Percentiles rank a stretch among this genome's conserved stretches.
These are phyloP conservation scores for Heteromurus nitidus DNA, from an alignment of 2,888 invertebrate genomes.

Conservation along the genomic window DNA sequence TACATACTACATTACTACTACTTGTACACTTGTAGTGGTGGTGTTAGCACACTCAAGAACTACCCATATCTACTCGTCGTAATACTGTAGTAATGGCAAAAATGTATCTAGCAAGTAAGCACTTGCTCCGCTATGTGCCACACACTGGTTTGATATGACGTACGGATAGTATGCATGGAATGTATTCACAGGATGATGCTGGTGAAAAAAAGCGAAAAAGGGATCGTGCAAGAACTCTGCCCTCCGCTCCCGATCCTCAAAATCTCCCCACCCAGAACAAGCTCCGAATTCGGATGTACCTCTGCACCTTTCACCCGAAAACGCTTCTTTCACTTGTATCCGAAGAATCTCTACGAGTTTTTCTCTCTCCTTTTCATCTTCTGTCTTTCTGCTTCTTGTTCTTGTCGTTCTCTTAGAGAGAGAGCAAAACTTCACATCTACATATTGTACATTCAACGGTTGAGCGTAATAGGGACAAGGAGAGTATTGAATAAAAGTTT, in stretches of 20 bases:
- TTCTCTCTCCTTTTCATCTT: slow-evolving; percentile 34
- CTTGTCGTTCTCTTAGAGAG: slow-evolving; percentile 17
- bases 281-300: slow-evolving; percentile 57
- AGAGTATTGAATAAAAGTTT: slow-evolving; percentile 61
- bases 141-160: slow-evolving; percentile 56
- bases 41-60: slow-evolving; percentile 62
- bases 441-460: slow-evolving; percentile 19
- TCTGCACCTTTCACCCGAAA: slow-evolving; percentile 66
- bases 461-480: slow-evolving; percentile 19
- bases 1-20: slow-evolving; percentile 59
- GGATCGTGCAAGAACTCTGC: slow-evolving; percentile 61
- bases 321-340: slow-evolving; percentile 58
- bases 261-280: slow-evolving; percentile 65
- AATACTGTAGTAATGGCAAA: slow-evolving; percentile 61
- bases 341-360: slow-evolving; percentile 55
- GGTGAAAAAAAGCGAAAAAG: slow-evolving; percentile 51
- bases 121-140: slow-evolving; percentile 58
- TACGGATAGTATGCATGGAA: slow-evolving; percentile 59
- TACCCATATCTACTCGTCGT: slow-evolving; percentile 64
- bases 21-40: slow-evolving; percentile 60
- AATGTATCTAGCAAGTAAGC: slow-evolving; percentile 64
- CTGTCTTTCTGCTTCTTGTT: slow-evolving; percentile 41
- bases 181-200: slow-evolving; percentile 55
- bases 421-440: slow-evolving; percentile 45
- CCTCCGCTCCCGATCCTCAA: slow-evolving; percentile 61